phyloP scores from a whole-genome alignment of 2,888 invertebrate species.

The Trichogramma evanescens region DNA sequence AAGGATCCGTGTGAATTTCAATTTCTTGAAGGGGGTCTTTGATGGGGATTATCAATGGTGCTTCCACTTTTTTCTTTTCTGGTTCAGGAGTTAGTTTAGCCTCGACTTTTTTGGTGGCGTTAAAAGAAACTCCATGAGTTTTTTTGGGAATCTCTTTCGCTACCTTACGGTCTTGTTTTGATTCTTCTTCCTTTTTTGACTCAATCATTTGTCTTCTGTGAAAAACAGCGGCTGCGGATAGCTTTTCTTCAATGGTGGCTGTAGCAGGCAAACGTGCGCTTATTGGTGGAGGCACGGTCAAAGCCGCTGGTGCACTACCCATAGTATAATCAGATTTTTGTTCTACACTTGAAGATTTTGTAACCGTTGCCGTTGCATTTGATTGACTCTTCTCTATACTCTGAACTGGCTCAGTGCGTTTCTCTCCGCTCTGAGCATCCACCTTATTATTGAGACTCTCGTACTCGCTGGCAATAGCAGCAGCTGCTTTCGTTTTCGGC shows the following conservation, averaged over 20 bases:
- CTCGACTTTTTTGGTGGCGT: conserved; percentile 28
- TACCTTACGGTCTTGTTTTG: background rate
- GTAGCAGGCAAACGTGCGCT: conserved; percentile 43
- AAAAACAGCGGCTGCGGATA: conserved; percentile 39
- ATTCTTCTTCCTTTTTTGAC: conserved; percentile 37
- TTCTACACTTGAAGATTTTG: too few species aligned
- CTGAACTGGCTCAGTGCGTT: too few species aligned
- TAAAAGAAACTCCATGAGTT: conserved; percentile 26
- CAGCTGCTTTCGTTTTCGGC: conserved; percentile 17
- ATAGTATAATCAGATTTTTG: too few species aligned
- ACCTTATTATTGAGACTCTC: background rate
- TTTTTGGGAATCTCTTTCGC: conserved; percentile 48
- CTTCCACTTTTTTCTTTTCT: conserved; percentile 32
- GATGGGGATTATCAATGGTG: conserved; percentile 18
- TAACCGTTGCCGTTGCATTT: too few species aligned
- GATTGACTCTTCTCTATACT: too few species aligned
- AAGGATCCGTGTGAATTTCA: conserved; percentile 18
- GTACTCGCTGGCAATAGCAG: background rate
- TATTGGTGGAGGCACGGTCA: conserved; percentile 38
- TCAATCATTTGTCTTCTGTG: conserved; percentile 38
- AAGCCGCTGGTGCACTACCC: background rate
- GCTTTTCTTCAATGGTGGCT: conserved; percentile 43
- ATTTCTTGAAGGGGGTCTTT: conserved; percentile 23
- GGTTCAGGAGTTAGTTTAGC: conserved; percentile 26
- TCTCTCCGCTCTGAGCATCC: too few species aligned